Conservation (phyloP, 1,140 invertebrate genomes). For the Coelopa frigida region DNA sequence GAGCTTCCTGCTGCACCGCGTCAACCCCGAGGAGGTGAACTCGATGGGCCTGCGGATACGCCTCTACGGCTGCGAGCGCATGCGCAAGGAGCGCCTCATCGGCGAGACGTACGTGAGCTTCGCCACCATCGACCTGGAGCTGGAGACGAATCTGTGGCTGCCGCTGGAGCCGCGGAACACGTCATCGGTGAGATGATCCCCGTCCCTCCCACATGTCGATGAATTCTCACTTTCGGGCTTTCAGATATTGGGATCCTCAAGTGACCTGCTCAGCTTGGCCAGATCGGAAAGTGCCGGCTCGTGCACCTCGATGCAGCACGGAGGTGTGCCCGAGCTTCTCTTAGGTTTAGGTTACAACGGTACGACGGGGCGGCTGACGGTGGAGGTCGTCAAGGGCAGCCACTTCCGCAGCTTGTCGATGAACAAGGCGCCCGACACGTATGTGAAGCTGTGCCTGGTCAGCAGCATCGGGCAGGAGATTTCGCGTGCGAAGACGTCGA, state of each 20-base stretch:
- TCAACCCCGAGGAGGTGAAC: slow-evolving; percentile 88
- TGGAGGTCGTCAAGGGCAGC: slow-evolving; percentile 87
- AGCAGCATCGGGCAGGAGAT: slow-evolving; percentile 90
- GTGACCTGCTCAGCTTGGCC: slow-evolving; percentile 69
- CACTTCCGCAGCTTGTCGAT: slow-evolving; percentile 74
- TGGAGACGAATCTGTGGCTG: slow-evolving; percentile 84
- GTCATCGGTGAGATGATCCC: slow-evolving; percentile 57
- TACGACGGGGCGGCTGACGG: slow-evolving; percentile 81
- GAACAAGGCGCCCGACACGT: slow-evolving; percentile 81
- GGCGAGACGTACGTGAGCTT: slow-evolving; percentile 87
- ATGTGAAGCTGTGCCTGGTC: slow-evolving; percentile 84
- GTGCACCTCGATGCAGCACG: slow-evolving; percentile 84
- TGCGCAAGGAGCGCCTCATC: slow-evolving; percentile 81
- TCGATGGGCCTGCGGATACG: slow-evolving; percentile 82
- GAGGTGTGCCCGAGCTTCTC: slow-evolving; percentile 81
- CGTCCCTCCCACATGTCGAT: background rate
- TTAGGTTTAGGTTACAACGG: slow-evolving; percentile 87
- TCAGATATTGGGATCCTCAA: slow-evolving; percentile 45
- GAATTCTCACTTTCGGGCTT: slow-evolving; percentile 9
- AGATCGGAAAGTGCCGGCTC: slow-evolving; percentile 88
- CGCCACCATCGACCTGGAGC: slow-evolving; percentile 76
- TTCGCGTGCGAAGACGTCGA: slow-evolving; percentile 82
- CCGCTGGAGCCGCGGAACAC: slow-evolving; percentile 75
- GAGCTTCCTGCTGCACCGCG: slow-evolving; percentile 82
- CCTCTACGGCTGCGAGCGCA: slow-evolving; percentile 84